A percentile compares a stretch with the other conserved stretches of the same genome.
Evolutionary conservation across 2,888 invertebrate genomes (phyloP).

Genomic region (Lagria hirta): DNA sequence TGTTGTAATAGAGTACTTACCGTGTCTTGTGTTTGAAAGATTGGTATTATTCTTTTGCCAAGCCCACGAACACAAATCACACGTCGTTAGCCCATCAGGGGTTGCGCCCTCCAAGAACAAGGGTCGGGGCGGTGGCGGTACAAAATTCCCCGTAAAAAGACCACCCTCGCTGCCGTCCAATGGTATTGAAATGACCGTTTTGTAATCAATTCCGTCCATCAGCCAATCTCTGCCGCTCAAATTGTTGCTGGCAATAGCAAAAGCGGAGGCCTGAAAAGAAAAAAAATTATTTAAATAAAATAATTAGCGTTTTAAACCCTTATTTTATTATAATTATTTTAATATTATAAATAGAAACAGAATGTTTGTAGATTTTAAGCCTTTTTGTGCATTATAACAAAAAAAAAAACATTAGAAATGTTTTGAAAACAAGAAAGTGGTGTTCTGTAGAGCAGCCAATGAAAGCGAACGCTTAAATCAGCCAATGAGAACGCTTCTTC

Average conservation of each 20-base stretch:
- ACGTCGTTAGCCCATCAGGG: slow-evolving; percentile 70
- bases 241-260: slow-evolving; percentile 34
- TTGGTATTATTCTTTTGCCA: slow-evolving; percentile 57
- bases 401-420: no score
- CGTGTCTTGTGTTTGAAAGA: background rate
- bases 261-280: slow-evolving; percentile 41
- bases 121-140: slow-evolving; percentile 69
- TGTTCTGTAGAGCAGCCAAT: no score
- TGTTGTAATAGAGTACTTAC: no score
- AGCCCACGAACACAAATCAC: slow-evolving; percentile 75
- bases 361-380: no score
- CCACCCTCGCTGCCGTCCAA: slow-evolving; percentile 49
- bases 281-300: slow-evolving; percentile 2
- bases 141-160: slow-evolving; percentile 57
- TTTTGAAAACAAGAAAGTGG: no score
- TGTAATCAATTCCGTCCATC: slow-evolving; percentile 35
- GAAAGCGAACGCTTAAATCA: no score
- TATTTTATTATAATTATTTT: background rate
- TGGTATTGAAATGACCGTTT: slow-evolving; percentile 31
- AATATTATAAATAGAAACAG: no score
- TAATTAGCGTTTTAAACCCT: background rate
- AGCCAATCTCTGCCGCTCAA: slow-evolving; percentile 34
- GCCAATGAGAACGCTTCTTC: no score
- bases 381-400: no score
- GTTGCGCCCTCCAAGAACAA: slow-evolving; percentile 64